These are phyloP conservation scores for Odontamblyopus rebecca DNA, from an alignment of 2,797 vertebrate species.

Conservation along the genomic window DNA sequence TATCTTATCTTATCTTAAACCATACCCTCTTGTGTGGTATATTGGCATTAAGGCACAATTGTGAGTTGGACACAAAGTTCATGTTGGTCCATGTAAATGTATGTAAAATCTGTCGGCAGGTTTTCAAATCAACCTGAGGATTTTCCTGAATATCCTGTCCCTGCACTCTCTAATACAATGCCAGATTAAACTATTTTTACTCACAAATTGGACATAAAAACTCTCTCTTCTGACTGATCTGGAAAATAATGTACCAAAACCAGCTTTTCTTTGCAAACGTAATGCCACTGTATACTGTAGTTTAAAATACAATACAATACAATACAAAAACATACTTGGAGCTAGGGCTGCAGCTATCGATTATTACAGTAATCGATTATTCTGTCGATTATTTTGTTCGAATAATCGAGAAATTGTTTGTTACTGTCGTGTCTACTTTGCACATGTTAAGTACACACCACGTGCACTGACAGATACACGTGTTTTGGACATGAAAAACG, in stretches of 20 bases:
- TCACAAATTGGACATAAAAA: neutral
- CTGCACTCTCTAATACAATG: neutral
- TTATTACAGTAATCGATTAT: too few species aligned
- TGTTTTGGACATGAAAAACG: too few species aligned
- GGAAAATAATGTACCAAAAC: neutral
- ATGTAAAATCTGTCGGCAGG: neutral
- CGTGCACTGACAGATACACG: too few species aligned
- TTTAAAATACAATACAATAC: neutral
- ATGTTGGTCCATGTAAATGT: neutral
- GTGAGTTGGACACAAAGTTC: neutral
- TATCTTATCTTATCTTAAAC: too few species aligned
- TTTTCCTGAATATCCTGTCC: neutral
- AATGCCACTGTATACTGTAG: too few species aligned
- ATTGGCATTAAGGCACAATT: neutral
- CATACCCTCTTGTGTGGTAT: too few species aligned
- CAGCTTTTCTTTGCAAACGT: neutral
- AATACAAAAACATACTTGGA: too few species aligned
- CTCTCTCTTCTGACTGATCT: neutral
- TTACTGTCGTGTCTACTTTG: too few species aligned
- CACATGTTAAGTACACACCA: too few species aligned
- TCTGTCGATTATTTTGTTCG: too few species aligned
- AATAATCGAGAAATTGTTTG: too few species aligned
- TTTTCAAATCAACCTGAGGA: slow-evolving; percentile 3
- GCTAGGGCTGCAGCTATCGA: too few species aligned
- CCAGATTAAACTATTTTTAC: neutral